A percentile compares a stretch with the other conserved stretches of the same genome.
phyloP scores from a whole-genome alignment of 2,888 invertebrate species.

The Diadegma fenestrale region DNA sequence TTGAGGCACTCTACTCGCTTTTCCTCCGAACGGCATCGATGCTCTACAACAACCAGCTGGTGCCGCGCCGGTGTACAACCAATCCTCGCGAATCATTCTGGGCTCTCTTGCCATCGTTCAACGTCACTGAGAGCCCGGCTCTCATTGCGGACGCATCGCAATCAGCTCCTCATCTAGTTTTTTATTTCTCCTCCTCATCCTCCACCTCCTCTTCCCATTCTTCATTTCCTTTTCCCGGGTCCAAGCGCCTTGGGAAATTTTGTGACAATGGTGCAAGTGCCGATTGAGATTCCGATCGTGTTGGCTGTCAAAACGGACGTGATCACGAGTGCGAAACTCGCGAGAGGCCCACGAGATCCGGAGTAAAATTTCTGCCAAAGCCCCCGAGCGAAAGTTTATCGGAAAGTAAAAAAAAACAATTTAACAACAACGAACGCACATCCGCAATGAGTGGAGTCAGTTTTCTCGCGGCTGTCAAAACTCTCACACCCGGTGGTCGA shows the following conservation, averaged over 20 bases:
- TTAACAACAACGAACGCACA: background rate
- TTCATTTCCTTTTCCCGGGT: background rate
- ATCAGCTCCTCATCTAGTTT: background rate
- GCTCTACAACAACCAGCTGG: slow-evolving; percentile 52
- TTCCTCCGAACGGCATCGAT: slow-evolving; percentile 22
- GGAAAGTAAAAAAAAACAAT: background rate
- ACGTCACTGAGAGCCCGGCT: slow-evolving; percentile 55
- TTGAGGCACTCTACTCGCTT: slow-evolving; percentile 13
- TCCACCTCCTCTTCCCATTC: background rate
- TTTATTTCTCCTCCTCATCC: slow-evolving; percentile 28
- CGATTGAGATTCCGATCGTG: slow-evolving; percentile 12
- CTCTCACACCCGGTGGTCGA: slow-evolving; percentile 88
- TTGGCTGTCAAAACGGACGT: background rate
- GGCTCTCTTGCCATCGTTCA: slow-evolving; percentile 20
- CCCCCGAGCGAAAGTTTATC: background rate
- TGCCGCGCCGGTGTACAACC: slow-evolving; percentile 39
- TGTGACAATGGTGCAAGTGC: slow-evolving; percentile 49
- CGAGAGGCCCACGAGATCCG: background rate
- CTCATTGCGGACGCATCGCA: slow-evolving; percentile 45
- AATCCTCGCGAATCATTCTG: slow-evolving; percentile 41
- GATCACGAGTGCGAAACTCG: slow-evolving; percentile 19
- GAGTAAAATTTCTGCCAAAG: background rate
- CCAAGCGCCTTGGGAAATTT: background rate
- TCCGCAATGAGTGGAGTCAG: slow-evolving; percentile 87
- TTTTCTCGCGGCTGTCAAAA: slow-evolving; percentile 88